Percentiles rank a stretch among this genome's conserved stretches.
These are phyloP conservation scores for Micropoecilia bifurca DNA, from an alignment of 2,797 vertebrate species.

Conservation along the genomic window DNA sequence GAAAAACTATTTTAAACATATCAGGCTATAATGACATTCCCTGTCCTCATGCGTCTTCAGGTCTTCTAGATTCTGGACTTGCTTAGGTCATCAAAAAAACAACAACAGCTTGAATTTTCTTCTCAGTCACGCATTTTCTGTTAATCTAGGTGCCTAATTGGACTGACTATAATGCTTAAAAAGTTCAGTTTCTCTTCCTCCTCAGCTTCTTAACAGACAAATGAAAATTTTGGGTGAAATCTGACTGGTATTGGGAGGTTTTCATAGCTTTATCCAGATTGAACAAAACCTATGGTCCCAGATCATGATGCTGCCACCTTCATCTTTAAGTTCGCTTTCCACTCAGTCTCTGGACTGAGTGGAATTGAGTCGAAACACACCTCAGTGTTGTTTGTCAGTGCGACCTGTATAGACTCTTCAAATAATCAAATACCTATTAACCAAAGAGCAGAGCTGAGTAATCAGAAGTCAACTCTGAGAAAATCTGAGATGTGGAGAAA, in stretches of 20 bases:
- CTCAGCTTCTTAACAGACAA: neutral
- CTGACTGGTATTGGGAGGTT: neutral
- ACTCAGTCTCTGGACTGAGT: neutral
- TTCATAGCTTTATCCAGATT: neutral
- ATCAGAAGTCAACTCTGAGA: neutral
- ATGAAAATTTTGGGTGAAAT: neutral
- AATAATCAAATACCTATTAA: neutral
- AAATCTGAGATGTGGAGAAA: neutral
- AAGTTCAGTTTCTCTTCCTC: neutral
- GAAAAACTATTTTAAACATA: neutral
- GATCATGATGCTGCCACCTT: neutral
- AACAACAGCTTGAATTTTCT: neutral
- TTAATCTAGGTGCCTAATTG: too few species aligned
- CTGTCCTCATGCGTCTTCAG: neutral
- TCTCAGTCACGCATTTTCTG: neutral
- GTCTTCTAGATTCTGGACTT: neutral
- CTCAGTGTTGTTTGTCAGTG: neutral
- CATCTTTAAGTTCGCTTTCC: neutral
- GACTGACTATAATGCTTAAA: too few species aligned
- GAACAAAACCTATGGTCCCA: neutral
- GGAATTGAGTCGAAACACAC: neutral
- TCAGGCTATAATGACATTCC: neutral
- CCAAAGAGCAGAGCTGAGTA: neutral
- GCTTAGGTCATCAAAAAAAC: neutral
- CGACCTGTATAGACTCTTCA: neutral